A percentile compares a stretch with the other conserved stretches of the same genome.
Evolutionary conservation across 2,888 invertebrate species (phyloP).

Genomic region (Lordiphosa andalusiaca): DNA sequence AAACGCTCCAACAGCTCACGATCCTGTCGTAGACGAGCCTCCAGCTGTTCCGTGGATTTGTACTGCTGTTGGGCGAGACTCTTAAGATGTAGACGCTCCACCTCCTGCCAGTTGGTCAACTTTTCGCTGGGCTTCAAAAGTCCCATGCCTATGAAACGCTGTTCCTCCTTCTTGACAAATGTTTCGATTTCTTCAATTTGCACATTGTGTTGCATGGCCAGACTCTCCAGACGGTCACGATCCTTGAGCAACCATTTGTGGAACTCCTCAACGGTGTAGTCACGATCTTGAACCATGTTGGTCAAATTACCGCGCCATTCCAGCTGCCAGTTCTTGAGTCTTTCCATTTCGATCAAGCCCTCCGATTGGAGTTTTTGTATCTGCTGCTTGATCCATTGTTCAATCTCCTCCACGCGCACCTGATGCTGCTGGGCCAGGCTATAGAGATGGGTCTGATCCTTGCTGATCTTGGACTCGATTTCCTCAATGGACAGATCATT

Average conservation of each 20-base stretch:
- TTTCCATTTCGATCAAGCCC: slow-evolving; percentile 71
- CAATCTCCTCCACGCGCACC: slow-evolving; percentile 77
- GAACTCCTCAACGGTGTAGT: slow-evolving; percentile 77
- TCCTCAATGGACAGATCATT: slow-evolving; percentile 77
- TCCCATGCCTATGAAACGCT: slow-evolving; percentile 75
- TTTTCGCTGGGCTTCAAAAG: slow-evolving; percentile 75
- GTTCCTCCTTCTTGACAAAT: slow-evolving; percentile 75
- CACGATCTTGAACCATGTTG: slow-evolving; percentile 75
- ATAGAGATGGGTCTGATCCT: slow-evolving; percentile 75
- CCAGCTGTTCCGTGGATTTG: slow-evolving; percentile 77
- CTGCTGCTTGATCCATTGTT: slow-evolving; percentile 77
- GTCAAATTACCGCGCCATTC: slow-evolving; percentile 76
- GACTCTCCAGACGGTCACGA: slow-evolving; percentile 66
- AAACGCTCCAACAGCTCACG: slow-evolving; percentile 72
- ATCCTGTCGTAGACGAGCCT: slow-evolving; percentile 75
- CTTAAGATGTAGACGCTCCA: slow-evolving; percentile 76
- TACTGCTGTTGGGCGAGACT: slow-evolving; percentile 75
- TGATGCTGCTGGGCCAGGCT: slow-evolving; percentile 76
- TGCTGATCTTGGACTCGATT: slow-evolving; percentile 68
- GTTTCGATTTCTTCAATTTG: slow-evolving; percentile 77
- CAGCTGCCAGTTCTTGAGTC: slow-evolving; percentile 76
- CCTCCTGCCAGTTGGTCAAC: slow-evolving; percentile 77
- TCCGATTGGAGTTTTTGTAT: slow-evolving; percentile 73
- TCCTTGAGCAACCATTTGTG: slow-evolving; percentile 76
- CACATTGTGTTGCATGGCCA: slow-evolving; percentile 77